These are phyloP conservation scores for Caranx ignobilis DNA, from an alignment of 2,113 vertebrate genomes.

Conservation along the genomic window DNA sequence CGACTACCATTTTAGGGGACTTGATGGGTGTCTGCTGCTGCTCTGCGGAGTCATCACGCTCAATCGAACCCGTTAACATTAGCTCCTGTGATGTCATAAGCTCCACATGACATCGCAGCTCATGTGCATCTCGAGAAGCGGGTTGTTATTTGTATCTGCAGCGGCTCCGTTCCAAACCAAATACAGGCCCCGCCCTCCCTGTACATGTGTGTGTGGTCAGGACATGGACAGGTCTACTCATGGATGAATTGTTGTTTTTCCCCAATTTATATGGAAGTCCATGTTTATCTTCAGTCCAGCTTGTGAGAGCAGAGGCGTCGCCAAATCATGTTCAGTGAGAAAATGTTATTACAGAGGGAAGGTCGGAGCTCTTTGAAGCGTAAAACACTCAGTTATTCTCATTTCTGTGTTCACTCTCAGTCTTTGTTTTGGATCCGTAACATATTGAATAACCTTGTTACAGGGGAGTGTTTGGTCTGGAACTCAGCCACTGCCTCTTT, in stretches of 20 bases:
- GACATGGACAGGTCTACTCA: conserved; percentile 27
- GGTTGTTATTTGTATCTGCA: conserved; percentile 52
- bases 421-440: conserved; percentile 12
- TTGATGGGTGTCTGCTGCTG: conserved; percentile 39
- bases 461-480: conserved; percentile 66
- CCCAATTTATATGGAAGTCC: conserved; percentile 63
- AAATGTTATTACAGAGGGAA: conserved; percentile 9
- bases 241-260: conserved; percentile 54
- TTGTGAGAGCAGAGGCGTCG: conserved; percentile 11
- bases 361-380: conserved; percentile 23
- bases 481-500: conserved; percentile 53
- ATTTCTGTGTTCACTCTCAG: conserved; percentile 27
- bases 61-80: conserved; percentile 25
- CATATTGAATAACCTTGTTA: conserved; percentile 23
- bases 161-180: conserved; percentile 67
- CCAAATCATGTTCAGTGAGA: conserved; percentile 22
- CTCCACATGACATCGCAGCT: conserved; percentile 40
- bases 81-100: conserved; percentile 32
- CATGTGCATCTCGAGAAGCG: conserved; percentile 33
- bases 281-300: conserved; percentile 49
- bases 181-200: conserved; percentile 30
- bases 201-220: not conserved
- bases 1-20: conserved; percentile 56
- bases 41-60: conserved; percentile 53
- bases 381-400: not conserved